phyloP scores from a whole-genome alignment of 2,797 vertebrate genomes.

The Syndactyla subalaris region DNA sequence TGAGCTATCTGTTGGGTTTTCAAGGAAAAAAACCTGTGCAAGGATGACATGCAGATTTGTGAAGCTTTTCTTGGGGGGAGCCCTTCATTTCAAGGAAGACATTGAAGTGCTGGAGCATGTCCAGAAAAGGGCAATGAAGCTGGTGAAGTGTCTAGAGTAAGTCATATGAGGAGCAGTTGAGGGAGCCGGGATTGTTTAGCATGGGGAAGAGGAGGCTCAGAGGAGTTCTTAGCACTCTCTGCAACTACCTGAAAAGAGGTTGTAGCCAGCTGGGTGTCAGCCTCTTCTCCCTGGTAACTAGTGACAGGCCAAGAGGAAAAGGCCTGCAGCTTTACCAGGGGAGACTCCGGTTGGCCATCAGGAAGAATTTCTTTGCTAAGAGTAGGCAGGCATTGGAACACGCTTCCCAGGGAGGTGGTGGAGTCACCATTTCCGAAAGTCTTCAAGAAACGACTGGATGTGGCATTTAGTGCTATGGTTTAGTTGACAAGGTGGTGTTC shows the following conservation, averaged over 20 bases:
- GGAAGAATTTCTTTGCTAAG: not conserved
- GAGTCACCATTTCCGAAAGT: not conserved
- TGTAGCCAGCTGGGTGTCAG: not conserved
- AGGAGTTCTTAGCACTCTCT: not conserved
- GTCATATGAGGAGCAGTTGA: not conserved
- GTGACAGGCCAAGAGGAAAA: not conserved
- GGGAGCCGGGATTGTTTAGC: not conserved
- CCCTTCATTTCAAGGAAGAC: not conserved
- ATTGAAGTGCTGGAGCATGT: not conserved
- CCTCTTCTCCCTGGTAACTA: not conserved
- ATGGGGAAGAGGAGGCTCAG: not conserved
- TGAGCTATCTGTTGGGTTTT: not conserved
- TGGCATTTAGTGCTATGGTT: not conserved
- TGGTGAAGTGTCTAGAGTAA: not conserved
- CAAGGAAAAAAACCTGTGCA: not conserved
- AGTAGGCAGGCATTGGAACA: not conserved
- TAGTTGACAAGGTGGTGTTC: not conserved
- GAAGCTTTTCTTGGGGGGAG: not conserved
- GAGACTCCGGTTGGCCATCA: not conserved
- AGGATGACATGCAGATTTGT: not conserved
- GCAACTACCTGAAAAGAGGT: not conserved
- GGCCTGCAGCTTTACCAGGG: not conserved
- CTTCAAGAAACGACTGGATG: not conserved
- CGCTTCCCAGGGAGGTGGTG: not conserved
- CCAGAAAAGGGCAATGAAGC: not conserved